phyloP scores from a whole-genome alignment of 2,113 vertebrate species.

The Crypturellus undulatus region DNA sequence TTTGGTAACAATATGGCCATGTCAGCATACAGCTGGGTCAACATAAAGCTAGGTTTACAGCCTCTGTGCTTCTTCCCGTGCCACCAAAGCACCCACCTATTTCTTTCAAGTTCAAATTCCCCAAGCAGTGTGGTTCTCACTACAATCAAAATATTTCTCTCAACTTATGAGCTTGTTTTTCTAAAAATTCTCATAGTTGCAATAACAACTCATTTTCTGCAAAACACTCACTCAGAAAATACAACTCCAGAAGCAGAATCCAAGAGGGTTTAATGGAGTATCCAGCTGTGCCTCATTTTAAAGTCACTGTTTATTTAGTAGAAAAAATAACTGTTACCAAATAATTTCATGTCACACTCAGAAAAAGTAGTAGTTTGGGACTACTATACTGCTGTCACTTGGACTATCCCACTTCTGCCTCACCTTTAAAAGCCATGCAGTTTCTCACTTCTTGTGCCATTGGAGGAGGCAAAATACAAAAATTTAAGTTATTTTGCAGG shows the following conservation, averaged over 20 bases:
- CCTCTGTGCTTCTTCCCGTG: not conserved
- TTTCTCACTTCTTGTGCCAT: not conserved
- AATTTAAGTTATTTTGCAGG: not conserved
- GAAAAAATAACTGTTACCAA: not conserved
- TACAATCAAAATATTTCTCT: not conserved
- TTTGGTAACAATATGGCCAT: not conserved
- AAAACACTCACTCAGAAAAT: constrained; percentile 19
- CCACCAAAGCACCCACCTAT: not conserved
- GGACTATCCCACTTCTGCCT: not conserved
- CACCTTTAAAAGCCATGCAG: not conserved
- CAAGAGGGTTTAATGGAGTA: constrained; percentile 6
- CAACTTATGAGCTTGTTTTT: not conserved
- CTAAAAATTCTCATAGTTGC: not conserved
- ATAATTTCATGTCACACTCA: not conserved
- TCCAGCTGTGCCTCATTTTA: constrained; percentile 33
- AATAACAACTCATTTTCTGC: not conserved
- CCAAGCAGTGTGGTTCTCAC: not conserved
- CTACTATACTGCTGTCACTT: not conserved
- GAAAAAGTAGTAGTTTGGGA: not conserved
- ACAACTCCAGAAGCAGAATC: constrained; percentile 4
- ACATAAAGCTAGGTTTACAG: not conserved
- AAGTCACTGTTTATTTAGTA: constrained; percentile 26
- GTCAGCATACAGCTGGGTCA: not conserved
- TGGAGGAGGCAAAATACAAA: not conserved
- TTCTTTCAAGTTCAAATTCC: not conserved